Evolutionary conservation across 1,140 invertebrate species (phyloP).

Genomic region (Lucilia cuprina): DNA sequence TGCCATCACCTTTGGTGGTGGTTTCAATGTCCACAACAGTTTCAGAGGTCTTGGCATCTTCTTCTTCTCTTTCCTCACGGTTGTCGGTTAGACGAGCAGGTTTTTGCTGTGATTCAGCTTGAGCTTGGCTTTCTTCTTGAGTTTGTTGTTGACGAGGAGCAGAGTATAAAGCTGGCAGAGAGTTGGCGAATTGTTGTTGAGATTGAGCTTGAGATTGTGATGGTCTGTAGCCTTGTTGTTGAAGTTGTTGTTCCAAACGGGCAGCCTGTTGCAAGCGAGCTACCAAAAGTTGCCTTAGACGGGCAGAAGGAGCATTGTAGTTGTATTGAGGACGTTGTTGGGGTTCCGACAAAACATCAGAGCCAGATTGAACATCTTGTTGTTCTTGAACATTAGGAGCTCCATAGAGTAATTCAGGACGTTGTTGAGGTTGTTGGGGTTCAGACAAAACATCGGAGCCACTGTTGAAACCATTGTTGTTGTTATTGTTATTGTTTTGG

Average conservation of each 20-base stretch:
- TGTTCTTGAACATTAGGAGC: conserved; percentile 34
- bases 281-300: not conserved
- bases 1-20: not conserved
- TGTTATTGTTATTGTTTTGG: not conserved
- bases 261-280: conserved; percentile 6
- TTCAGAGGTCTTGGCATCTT: conserved; percentile 46
- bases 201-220: not conserved
- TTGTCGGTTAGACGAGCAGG: conserved; percentile 48
- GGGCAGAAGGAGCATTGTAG: conserved; percentile 14
- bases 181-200: not conserved
- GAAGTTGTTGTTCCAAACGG: not conserved
- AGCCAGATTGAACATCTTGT: not conserved
- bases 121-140: not conserved
- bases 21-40: conserved; percentile 43
- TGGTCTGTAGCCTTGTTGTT: not conserved
- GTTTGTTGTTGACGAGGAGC: conserved; percentile 8
- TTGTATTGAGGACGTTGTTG: not conserved
- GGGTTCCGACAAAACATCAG: not conserved
- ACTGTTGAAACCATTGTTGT: not conserved
- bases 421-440: not conserved
- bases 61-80: conserved; percentile 53
- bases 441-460: not conserved
- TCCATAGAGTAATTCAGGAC: conserved; percentile 39
- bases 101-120: conserved; percentile 38
- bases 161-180: not conserved